Evolutionary conservation across 2,797 vertebrate species (phyloP).

Genomic region (Pempheris klunzingeri): DNA sequence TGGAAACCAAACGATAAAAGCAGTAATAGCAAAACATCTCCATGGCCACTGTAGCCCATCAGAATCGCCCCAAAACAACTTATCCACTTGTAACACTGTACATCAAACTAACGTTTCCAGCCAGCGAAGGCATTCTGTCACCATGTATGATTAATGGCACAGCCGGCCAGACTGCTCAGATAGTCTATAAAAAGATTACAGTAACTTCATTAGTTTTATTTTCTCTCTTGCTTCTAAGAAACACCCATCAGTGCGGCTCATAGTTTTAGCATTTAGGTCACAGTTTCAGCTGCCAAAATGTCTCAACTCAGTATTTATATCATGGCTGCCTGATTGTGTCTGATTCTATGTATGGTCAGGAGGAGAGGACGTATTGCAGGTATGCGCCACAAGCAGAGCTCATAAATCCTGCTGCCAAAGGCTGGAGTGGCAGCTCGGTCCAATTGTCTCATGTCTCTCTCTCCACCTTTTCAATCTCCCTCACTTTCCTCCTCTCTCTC

Average conservation of each 20-base stretch:
- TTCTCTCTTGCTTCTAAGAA: conserved; percentile 61
- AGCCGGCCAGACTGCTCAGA: conserved; percentile 51
- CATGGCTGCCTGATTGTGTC: conserved; percentile 69
- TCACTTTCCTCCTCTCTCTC: conserved; percentile 7
- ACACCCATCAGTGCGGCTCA: conserved; percentile 63
- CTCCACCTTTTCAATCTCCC: conserved; percentile 22
- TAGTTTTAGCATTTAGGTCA: conserved; percentile 81
- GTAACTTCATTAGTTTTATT: conserved; percentile 72
- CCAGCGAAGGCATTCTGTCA: conserved; percentile 49
- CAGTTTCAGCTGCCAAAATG: conserved; percentile 76
- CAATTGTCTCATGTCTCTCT: conserved; percentile 55
- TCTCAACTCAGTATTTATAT: conserved; percentile 81
- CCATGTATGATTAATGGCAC: conserved; percentile 68
- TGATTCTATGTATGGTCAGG: conserved; percentile 85
- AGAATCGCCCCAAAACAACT: conserved; percentile 20
- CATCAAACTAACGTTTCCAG: conserved; percentile 25
- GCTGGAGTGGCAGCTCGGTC: conserved; percentile 72
- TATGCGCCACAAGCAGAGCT: conserved; percentile 73
- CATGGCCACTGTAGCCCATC: conserved; percentile 13
- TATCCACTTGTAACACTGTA: neutral
- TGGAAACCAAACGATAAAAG: conserved; percentile 32
- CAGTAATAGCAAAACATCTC: conserved; percentile 31
- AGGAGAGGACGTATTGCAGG: conserved; percentile 68
- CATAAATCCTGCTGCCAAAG: conserved; percentile 69
- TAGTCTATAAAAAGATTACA: conserved; percentile 80